Conservation (phyloP, 2,888 invertebrate species). For the Pandemis heparana region DNA sequence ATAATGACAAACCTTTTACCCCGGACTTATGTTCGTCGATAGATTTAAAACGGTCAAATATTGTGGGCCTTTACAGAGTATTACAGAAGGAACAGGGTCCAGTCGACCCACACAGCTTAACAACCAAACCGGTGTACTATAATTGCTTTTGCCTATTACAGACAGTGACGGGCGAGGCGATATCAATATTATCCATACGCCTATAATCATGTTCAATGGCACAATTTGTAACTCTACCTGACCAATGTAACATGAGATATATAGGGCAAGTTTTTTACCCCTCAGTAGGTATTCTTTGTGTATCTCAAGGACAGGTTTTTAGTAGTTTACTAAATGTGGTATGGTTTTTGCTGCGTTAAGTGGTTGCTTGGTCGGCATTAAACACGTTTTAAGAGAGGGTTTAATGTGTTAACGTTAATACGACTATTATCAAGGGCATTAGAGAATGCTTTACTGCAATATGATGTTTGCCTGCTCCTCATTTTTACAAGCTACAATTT, state of each 20-base stretch:
- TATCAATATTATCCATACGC: constrained; percentile 9
- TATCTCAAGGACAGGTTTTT: neutral
- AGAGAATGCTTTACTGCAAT: neutral
- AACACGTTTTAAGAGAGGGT: neutral
- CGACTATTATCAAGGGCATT: neutral
- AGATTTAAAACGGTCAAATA: neutral
- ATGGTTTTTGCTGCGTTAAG: neutral
- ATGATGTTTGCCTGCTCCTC: too few relatives aligned
- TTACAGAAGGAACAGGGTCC: constrained; percentile 22
- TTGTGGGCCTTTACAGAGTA: constrained; percentile 1
- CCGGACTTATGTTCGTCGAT: neutral
- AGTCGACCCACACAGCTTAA: constrained; percentile 26
- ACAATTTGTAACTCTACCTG: constrained; percentile 32
- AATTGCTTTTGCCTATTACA: constrained; percentile 24
- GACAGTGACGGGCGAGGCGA: constrained; percentile 11
- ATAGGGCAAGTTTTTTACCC: constrained; percentile 5
- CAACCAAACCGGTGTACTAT: constrained; percentile 32
- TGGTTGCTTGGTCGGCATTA: neutral
- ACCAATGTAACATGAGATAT: constrained; percentile 28
- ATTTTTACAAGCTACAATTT: too few relatives aligned
- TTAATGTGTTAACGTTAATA: neutral
- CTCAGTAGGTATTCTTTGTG: neutral
- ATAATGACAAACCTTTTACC: neutral
- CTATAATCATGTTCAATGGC: neutral
- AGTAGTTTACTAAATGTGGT: neutral